A percentile compares a stretch with the other conserved stretches of the same genome.
Conservation (phyloP, 2,797 vertebrate genomes). For the Malurus leucopterus region DNA sequence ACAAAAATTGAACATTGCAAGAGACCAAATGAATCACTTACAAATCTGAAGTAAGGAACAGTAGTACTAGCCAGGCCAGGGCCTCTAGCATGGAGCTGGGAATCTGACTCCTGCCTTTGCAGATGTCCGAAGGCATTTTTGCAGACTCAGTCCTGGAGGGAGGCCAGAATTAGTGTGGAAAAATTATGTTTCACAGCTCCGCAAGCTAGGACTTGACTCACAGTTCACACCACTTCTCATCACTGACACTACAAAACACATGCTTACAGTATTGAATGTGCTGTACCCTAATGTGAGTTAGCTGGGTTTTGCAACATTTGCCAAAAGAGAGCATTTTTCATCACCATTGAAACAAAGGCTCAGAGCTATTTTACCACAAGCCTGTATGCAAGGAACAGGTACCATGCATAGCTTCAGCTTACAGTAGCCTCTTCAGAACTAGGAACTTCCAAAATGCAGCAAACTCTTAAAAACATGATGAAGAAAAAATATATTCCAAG, state of each 20-base stretch:
- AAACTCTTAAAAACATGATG: slow-evolving; percentile 27
- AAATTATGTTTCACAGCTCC: neutral
- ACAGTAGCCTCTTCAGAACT: neutral
- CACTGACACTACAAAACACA: neutral
- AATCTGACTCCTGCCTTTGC: neutral
- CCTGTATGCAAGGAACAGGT: neutral
- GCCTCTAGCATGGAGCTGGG: neutral
- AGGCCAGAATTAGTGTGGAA: neutral
- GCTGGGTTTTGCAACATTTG: neutral
- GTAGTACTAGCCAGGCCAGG: neutral
- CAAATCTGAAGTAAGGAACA: neutral
- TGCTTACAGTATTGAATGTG: neutral
- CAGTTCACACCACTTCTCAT: neutral
- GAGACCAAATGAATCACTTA: neutral
- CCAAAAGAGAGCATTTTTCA: neutral
- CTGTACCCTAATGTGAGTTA: neutral
- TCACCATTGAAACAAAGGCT: neutral
- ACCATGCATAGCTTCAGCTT: neutral
- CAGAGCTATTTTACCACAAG: neutral
- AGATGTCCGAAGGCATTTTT: neutral
- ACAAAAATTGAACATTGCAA: neutral
- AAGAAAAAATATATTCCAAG: neutral
- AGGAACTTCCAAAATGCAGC: slow-evolving; percentile 15
- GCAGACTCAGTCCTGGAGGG: neutral
- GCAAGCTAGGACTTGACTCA: neutral